Evolutionary conservation across 2,113 vertebrate genomes (phyloP).

Genomic region (Melanerpes aurifrons): DNA sequence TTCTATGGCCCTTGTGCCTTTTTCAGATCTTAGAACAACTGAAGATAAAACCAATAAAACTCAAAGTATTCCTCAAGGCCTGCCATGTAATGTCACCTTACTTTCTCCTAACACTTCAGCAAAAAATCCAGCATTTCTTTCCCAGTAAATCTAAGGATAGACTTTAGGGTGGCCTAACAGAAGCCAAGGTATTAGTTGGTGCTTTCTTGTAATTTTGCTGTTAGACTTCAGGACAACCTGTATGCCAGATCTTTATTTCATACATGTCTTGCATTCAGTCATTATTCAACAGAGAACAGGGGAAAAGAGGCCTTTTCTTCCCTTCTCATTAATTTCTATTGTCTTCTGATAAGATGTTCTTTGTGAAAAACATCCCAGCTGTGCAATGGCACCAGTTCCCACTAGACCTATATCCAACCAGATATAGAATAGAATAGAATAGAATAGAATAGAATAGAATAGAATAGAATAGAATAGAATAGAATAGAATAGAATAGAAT

Average conservation of each 20-base stretch:
- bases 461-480: no score
- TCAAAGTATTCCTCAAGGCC: background rate
- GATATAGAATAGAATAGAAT: background rate
- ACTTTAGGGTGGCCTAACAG: rapidly evolving
- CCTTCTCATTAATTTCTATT: background rate
- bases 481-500: no score
- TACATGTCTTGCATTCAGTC: background rate
- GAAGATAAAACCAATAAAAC: background rate
- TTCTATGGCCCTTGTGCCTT: background rate
- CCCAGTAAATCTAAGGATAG: background rate
- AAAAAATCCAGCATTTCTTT: background rate
- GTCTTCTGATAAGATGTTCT: background rate
- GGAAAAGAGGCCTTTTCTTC: background rate
- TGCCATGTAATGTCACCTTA: background rate
- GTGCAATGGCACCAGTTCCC: background rate
- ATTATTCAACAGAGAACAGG: background rate
- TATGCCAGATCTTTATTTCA: background rate
- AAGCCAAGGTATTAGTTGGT: background rate
- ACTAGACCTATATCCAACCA: background rate
- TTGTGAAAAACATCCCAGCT: background rate
- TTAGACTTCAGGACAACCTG: background rate
- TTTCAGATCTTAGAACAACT: background rate
- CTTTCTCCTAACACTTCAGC: background rate
- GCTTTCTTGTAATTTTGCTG: background rate
- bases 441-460: no score